These are phyloP conservation scores for Neolamprologus tretocephalus DNA, from an alignment of 2,113 vertebrate genomes.

Conservation along the genomic window DNA sequence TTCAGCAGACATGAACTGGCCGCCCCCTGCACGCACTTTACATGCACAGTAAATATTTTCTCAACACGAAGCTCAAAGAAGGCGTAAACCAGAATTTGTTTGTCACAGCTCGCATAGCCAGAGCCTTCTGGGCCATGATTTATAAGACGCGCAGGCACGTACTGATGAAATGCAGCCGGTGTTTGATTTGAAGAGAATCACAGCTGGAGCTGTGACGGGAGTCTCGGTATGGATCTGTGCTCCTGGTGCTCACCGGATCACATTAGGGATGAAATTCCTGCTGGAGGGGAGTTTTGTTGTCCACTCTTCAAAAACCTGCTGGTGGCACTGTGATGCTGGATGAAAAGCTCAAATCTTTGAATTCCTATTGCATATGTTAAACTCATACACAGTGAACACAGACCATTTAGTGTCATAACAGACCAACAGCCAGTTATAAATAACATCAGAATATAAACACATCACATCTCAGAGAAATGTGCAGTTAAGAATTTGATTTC, in stretches of 20 bases:
- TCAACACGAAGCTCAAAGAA: constrained; percentile 26
- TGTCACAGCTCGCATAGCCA: constrained; percentile 16
- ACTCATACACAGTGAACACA: background rate
- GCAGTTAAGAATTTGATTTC: background rate
- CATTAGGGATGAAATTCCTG: background rate
- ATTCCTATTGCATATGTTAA: background rate
- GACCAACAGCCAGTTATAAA: background rate
- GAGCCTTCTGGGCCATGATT: constrained; percentile 29
- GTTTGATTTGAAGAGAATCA: constrained; percentile 29
- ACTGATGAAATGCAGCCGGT: constrained; percentile 12
- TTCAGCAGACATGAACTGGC: constrained; percentile 61
- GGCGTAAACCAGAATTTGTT: constrained; percentile 38
- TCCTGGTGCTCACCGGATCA: background rate
- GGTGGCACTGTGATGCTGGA: constrained; percentile 14
- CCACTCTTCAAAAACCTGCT: background rate
- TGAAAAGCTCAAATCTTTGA: background rate
- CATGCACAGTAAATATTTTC: constrained; percentile 64
- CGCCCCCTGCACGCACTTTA: constrained; percentile 31
- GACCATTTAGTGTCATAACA: background rate
- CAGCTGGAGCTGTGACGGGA: constrained; percentile 43
- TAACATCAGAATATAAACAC: background rate
- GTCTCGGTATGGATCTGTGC: background rate
- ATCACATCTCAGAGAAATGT: background rate
- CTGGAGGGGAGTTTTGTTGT: background rate
- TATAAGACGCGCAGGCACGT: constrained; percentile 29